Evolutionary conservation across 30 jellyfish, hydroid and myxozoan genomes (phyloP), one percentile per base, ranked within the genome.

Genomic region (Aurelia sp.): DNA sequence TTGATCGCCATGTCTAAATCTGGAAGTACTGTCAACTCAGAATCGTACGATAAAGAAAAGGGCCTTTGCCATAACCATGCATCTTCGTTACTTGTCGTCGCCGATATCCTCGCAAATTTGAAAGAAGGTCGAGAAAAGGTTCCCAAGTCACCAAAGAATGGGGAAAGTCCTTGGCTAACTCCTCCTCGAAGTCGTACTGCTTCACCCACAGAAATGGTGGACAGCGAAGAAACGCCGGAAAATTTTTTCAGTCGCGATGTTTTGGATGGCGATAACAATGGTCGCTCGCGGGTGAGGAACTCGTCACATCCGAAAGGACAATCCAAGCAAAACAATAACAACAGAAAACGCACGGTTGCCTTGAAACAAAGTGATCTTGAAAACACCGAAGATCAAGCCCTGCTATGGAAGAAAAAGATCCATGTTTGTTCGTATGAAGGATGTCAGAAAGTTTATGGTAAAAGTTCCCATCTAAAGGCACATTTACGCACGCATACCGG

Each of bases 101-200:
- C 97, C 35, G 90, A 80, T 64, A 85, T 96, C 75, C 89, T 96
- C 15, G 97, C 97, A 18, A 90, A 87, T 63, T 64, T 96, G 78
- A 90, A 96, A 82, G 97, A 90, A 47, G 92, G 84, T 40, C 58
- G 92, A 58, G 91, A 74, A 58, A 84, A 51, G 72, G 67, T 52
- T 7, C 38, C 73, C 13, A 81, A 63, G 21, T 62, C 78, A 11
- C 70, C 61, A 9, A 66, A 78, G 33, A 72, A 80, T 18, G 89
- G 79, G 27, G 91, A 88, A 53, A 90, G 99, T 84, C 97, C 97
- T 1, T 96, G 90, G 79, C 89, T 90, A 17, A 96, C 99, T 15
- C 99, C 99, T 3, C 99, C 99, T 9, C 87, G 99, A 81, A 96
- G 99, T 66, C 85, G 81, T 55, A 90, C 99, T 50, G 89, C 99